phyloP scores from a whole-genome alignment of 1,140 invertebrate genomes.

The Chrysoperla carnea region DNA sequence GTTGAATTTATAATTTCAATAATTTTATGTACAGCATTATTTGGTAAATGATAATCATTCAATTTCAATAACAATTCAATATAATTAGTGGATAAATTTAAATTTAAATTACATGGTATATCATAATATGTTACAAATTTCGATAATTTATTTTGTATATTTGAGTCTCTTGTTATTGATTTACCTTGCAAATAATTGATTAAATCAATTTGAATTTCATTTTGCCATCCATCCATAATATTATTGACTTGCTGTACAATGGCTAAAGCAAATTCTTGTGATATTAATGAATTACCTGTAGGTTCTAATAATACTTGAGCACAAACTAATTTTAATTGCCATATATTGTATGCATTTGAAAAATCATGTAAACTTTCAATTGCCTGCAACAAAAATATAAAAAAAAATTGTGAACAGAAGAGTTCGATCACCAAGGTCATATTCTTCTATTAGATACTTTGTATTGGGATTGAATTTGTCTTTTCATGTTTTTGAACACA shows the following conservation, averaged over 20 bases:
- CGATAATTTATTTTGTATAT: conserved; percentile 25
- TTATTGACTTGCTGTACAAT: conserved; percentile 33
- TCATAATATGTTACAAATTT: conserved; percentile 41
- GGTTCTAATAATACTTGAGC: conserved; percentile 23
- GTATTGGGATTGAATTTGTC: too few species aligned
- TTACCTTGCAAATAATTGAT: conserved; percentile 25
- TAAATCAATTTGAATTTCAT: conserved; percentile 24
- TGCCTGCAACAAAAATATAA: conserved; percentile 22
- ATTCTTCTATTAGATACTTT: neutral
- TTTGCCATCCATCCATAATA: conserved; percentile 36
- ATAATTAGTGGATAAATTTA: neutral
- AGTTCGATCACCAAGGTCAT: neutral
- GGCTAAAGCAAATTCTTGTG: conserved; percentile 27
- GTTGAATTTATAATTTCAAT: neutral
- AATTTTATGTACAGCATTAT: neutral
- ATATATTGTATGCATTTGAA: conserved; percentile 33
- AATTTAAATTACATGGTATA: conserved; percentile 23
- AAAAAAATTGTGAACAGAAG: too few species aligned
- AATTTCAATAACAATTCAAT: neutral
- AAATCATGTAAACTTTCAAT: conserved; percentile 24
- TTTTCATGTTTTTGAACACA: too few species aligned
- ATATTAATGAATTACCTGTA: conserved; percentile 19
- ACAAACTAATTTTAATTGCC: conserved; percentile 45
- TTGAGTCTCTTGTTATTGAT: conserved; percentile 14
- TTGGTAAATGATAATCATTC: neutral